Base-by-base conservation (phyloP, 2,797 vertebrate genomes). In the Clarias pachynema region DNA sequence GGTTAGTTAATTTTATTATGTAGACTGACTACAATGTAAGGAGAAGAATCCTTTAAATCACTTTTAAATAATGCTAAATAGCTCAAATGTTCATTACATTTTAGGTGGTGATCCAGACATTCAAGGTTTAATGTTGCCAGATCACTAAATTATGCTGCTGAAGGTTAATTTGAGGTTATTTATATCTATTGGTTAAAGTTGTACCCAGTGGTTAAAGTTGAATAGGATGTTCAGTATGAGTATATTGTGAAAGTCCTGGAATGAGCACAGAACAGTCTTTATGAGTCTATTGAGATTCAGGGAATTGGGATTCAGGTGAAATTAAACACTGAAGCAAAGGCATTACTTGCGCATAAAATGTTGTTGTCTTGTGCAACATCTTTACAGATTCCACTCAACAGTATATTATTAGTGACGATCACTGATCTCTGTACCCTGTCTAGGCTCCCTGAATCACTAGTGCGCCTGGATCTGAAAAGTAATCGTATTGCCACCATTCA, bases 381-480 rank as follows among this genome's bases (percentile, higher is more conserved):
- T 60, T 34, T 37, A 60, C 75, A 60, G 31, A 60, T 37, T 24
- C 4, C 9, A 57, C 10, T 26, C 18, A 31, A 59, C 7, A 77
- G 3, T 5, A 31, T 77, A 44, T 44, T 44, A 44, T 44, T 44
- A 18, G 0, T 0, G 10, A 24, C 2, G 24, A 6, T 53, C 24
- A 26, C 73, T 77, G 74, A 77, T 18, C 18, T 59, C 10, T 59
- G n/a, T 49, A 8, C 37, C 24, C n/a, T 66, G 85, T 79, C 37
- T 88, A 96, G 96, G 86, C 96, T 96, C 82, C 96, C 96, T 2
- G 91, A 91, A 59, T 95, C 92, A 7, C 91, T 97, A 84, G 92
- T 95, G 77, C 94, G 96, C 85, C 86, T 96, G 91, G 95, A 96
- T 88, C 91, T 96, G 73, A 96, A 96, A 91, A 94, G 94, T 85